Conservation (phyloP, 2,888 invertebrate genomes). For the Protonemura montana region DNA sequence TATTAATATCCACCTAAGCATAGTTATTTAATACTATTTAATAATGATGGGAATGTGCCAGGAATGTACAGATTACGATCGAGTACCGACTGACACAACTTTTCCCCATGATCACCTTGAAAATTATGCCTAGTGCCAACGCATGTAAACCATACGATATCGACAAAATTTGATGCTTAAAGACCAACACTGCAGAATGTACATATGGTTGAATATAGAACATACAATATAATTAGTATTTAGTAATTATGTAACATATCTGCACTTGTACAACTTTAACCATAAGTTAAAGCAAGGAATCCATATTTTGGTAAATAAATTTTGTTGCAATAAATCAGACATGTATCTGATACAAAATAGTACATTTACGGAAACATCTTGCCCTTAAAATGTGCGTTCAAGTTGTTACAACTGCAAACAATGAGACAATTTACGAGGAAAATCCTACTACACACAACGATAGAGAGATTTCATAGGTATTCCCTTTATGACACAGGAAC, state of each 20-base stretch:
- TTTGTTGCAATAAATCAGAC: background rate
- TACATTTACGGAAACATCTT: background rate
- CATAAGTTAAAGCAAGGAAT: background rate
- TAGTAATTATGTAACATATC: background rate
- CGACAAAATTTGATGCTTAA: conserved; percentile 25
- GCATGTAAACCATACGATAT: background rate
- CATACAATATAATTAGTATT: conserved; percentile 8
- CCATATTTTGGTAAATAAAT: background rate
- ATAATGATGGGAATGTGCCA: conserved; percentile 13
- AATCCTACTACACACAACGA: background rate
- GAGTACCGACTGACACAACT: background rate
- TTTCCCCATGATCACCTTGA: background rate
- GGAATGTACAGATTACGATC: conserved; percentile 1
- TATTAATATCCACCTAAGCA: conserved; percentile 17
- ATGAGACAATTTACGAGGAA: background rate
- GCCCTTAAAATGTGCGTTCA: background rate
- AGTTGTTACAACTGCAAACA: conserved; percentile 13
- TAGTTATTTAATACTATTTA: background rate
- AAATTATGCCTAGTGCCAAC: background rate
- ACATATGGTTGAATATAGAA: conserved; percentile 18
- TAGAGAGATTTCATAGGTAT: background rate
- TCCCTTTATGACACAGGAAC: background rate
- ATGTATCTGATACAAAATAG: background rate
- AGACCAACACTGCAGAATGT: conserved; percentile 24
- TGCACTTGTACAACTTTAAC: conserved; percentile 1